These are phyloP conservation scores for Corella eumyota DNA, from an alignment of 23 tunicate genomes.

Conservation along the genomic window DNA sequence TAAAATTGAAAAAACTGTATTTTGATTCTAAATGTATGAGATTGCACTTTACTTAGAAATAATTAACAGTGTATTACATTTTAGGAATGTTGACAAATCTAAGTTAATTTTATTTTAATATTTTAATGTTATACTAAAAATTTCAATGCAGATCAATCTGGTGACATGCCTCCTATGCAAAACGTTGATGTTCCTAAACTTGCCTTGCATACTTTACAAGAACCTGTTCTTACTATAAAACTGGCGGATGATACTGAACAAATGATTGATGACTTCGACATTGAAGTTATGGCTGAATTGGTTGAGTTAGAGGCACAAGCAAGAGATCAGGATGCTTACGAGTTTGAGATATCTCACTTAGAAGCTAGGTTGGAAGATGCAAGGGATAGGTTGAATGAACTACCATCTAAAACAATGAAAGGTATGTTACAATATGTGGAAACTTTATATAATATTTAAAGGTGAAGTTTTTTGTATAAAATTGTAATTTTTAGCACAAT, in stretches of 20 bases:
- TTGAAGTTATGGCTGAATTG: conserved; percentile 30
- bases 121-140: too few species aligned
- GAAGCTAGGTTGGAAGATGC: conserved; percentile 19
- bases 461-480: too few species aligned
- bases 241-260: conserved; percentile 24
- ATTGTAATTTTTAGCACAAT: too few species aligned
- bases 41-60: too few species aligned
- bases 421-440: conserved; percentile 7
- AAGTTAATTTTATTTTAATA: too few species aligned
- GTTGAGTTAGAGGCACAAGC: conserved; percentile 34
- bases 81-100: too few species aligned
- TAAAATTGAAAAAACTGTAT: too few species aligned
- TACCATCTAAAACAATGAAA: conserved; percentile 5
- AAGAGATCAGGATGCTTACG: conserved; percentile 41
- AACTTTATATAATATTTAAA: too few species aligned
- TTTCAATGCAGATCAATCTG: conserved; percentile 6
- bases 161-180: neutral
- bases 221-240: conserved; percentile 20
- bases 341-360: conserved; percentile 32
- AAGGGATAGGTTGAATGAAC: conserved; percentile 6
- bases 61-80: too few species aligned
- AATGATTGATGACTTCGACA: conserved; percentile 46
- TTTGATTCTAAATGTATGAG: too few species aligned
- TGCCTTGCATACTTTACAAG: conserved; percentile 21
- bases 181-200: conserved; percentile 26